These are phyloP conservation scores for Rhinolophus ferrumequinum DNA, from an alignment of 2,113 vertebrate species.

Conservation along the genomic window DNA sequence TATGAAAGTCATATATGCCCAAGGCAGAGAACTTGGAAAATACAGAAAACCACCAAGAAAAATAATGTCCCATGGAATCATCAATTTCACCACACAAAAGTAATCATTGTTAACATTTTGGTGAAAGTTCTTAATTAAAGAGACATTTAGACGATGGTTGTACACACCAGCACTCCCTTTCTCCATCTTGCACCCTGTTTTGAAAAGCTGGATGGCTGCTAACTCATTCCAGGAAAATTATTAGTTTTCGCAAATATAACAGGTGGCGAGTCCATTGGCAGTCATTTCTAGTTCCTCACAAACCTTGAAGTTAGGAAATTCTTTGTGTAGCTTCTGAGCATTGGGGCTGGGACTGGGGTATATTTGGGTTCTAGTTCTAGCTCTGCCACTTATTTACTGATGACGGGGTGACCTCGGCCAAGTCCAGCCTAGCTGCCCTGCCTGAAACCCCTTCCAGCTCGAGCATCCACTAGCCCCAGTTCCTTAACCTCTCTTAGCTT, in stretches of 20 bases:
- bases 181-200: not conserved
- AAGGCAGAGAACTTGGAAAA: slow-evolving; percentile 42
- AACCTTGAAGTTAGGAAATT: slow-evolving; percentile 15
- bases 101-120: not conserved
- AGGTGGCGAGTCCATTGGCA: not conserved
- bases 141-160: not conserved
- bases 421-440: not conserved
- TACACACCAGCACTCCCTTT: not conserved
- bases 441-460: not conserved
- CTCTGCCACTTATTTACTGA: not conserved
- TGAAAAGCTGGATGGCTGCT: not conserved
- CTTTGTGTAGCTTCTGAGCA: not conserved
- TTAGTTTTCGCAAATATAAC: slow-evolving; percentile 11
- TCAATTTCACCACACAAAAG: not conserved
- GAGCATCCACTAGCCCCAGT: not conserved
- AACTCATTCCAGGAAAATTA: slow-evolving; percentile 37
- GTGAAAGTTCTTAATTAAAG: not conserved
- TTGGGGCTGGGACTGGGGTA: not conserved
- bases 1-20: not conserved
- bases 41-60: slow-evolving; percentile 37
- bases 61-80: not conserved
- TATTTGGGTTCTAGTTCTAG: not conserved
- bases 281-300: not conserved
- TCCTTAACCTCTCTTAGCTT: not conserved
- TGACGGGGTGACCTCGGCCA: not conserved